These are phyloP conservation scores for Lacerta bilineata DNA, from an alignment of 2,797 vertebrate genomes.

Conservation along the genomic window DNA sequence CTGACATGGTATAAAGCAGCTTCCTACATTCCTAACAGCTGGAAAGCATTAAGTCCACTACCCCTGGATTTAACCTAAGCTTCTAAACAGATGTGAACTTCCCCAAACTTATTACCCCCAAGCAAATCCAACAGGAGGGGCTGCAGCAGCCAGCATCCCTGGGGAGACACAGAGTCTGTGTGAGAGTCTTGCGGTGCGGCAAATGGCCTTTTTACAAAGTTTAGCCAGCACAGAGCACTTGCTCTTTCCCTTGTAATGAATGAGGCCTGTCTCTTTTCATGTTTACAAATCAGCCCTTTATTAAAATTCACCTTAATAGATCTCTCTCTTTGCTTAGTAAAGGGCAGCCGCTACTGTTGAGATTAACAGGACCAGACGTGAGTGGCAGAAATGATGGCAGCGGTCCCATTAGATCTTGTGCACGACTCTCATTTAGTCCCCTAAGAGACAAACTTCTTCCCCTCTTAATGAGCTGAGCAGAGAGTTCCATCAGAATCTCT, in stretches of 20 bases:
- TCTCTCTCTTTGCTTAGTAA: not conserved
- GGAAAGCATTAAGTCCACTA: too few relatives aligned
- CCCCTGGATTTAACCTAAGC: too few relatives aligned
- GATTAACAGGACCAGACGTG: constrained; percentile 25
- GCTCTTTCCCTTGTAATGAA: constrained; percentile 23
- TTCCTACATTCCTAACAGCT: too few relatives aligned
- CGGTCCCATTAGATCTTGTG: constrained; percentile 25
- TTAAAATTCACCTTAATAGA: constrained; percentile 51
- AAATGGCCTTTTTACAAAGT: constrained; percentile 44
- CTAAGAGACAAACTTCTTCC: not conserved
- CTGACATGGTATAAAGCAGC: too few relatives aligned
- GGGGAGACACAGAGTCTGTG: constrained; percentile 32
- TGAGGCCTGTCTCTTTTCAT: constrained; percentile 9
- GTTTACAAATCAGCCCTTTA: constrained; percentile 60
- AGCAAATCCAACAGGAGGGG: constrained; percentile 7
- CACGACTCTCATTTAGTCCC: fast-evolving
- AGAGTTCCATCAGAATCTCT: not conserved
- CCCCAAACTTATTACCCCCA: not conserved
- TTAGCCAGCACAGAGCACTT: fast-evolving
- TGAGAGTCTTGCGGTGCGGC: not conserved
- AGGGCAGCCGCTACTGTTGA: constrained; percentile 16
- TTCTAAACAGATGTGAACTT: too few relatives aligned
- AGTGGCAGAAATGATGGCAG: not conserved
- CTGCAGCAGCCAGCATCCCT: constrained; percentile 24
- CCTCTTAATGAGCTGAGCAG: constrained; percentile 26